Evolutionary conservation across 2,113 vertebrate species (phyloP), one percentile per base, ranked within the genome.

Genomic region (Ibidorhyncha struthersii): DNA sequence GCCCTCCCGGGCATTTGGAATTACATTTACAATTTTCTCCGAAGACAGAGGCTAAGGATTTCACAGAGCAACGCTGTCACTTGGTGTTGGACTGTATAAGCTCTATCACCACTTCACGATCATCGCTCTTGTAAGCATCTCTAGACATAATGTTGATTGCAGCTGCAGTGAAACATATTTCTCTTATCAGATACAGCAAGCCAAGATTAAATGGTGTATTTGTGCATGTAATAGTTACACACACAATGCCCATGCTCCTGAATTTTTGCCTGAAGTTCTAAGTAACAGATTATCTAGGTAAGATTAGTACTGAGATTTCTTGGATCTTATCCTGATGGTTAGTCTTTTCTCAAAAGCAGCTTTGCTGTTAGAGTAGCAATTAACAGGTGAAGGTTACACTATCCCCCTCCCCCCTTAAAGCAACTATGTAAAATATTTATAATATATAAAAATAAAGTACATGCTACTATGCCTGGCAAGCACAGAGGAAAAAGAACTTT

Each of bases 221-320:
- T 50, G 20, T 41, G 25, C 4, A 1, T 50, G 25, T 41, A 53
- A 40, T 1, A 70, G 17, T n/a, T 55, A 74, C 1, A 83, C 0
- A 11, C 23, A 43, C 30, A n/a, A 52, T 34, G 30, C 5, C 47
- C 27, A 27, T 3, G 6, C n/a, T 71, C 41, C 19, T 50, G n/a
- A 45, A 25, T 72, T 90, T 61, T 18, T 56, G 53, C 14, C 53
- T 36, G 17, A 79, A 94, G 66, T 36, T 38, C 71, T 22, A 41
- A 93, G 43, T 30, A 93, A 62, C 10, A 49, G 5, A 72, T 67
- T 79, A 79, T 25, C n/a, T 50, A 84, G 43, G 56, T 30, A 38
- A 85, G 53, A 61, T 22, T 6, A 89, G 12, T 52, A 90, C 21
- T 40, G 36, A 40, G 25, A 45, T 61, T 76, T 58, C 78, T 69